phyloP scores from a whole-genome alignment of 2,888 invertebrate genomes.

The Megastigmus dorsalis region DNA sequence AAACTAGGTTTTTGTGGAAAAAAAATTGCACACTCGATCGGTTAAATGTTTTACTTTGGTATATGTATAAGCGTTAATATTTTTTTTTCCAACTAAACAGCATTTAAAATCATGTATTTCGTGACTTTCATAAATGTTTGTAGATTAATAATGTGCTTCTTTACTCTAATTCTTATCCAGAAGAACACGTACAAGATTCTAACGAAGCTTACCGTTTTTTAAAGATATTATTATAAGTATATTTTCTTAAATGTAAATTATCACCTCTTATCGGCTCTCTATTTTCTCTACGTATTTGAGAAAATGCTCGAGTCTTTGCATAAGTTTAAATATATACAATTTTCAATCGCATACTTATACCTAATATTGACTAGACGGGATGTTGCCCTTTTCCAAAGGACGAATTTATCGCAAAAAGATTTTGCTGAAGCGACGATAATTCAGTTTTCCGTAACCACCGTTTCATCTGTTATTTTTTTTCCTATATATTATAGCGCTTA shows the following conservation, averaged over 20 bases:
- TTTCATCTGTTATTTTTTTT: background rate
- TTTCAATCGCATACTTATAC: constrained; percentile 59
- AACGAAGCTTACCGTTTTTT: constrained; percentile 29
- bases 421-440: background rate
- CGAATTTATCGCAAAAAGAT: background rate
- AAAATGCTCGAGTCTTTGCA: constrained; percentile 5
- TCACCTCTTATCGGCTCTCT: constrained; percentile 15
- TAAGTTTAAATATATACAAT: constrained; percentile 62
- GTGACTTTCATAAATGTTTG: background rate
- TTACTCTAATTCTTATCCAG: background rate
- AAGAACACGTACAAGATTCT: constrained; percentile 9
- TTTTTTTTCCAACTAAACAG: no score
- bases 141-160: background rate
- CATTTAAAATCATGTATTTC: no score
- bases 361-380: constrained; percentile 75
- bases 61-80: no score
- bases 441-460: background rate
- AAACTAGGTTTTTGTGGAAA: no score
- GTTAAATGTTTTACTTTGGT: no score
- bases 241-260: constrained; percentile 27
- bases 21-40: no score
- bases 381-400: constrained; percentile 31
- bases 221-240: constrained; percentile 4
- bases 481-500: background rate
- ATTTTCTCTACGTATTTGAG: background rate